Evolutionary conservation across 2,797 vertebrate species (phyloP), one percentile per base, ranked within the genome.

Genomic region (Psittacula derbiana): DNA sequence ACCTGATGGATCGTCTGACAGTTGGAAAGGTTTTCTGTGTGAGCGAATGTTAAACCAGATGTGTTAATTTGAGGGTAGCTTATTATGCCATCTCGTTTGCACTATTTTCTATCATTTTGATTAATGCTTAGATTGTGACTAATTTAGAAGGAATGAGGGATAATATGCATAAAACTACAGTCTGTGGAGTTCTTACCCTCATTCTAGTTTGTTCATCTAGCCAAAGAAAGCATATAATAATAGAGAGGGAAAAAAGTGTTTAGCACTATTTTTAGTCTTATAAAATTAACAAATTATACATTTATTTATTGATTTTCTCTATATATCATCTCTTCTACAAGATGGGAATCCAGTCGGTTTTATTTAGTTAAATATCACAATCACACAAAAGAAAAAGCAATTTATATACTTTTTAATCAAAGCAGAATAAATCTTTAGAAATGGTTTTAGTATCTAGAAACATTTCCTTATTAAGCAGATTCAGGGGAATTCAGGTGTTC

Each of bases 101-200:
- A 84, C 69, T 94, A 43, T 94, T 96, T 97, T 93, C 79, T 94
- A 78, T 92, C 53, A 86, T 78, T 93, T 92, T 95, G 75, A 96
- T 93, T 94, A 91, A 95, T 83, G 46, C 31, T 8, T 78, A 55
- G 62, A 20, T 91, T 86, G 60, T 72, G 36, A 67, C 36, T 85
- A 93, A 62, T 33, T 52, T 19, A 80, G 64, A 79, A 83, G 20
- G 58, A 44, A 78, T 75, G 18, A 90, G 23, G 16, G 25, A 83
- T 69, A 90, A 52, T 40, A 75, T 12, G 12, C 23, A 66, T 55
- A 69, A 58, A 86, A 31, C 23, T 62, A 16, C 10, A 58, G 38
- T 10, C 27, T 80, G 2, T 28, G 33, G 16, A 61, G 11, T 61
- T 83, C 52, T 60, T 85, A 40, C 28, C 4, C 12, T 79, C 19